These are phyloP conservation scores for Ciconia boyciana DNA, from an alignment of 2,113 vertebrate species.

Conservation along the genomic window DNA sequence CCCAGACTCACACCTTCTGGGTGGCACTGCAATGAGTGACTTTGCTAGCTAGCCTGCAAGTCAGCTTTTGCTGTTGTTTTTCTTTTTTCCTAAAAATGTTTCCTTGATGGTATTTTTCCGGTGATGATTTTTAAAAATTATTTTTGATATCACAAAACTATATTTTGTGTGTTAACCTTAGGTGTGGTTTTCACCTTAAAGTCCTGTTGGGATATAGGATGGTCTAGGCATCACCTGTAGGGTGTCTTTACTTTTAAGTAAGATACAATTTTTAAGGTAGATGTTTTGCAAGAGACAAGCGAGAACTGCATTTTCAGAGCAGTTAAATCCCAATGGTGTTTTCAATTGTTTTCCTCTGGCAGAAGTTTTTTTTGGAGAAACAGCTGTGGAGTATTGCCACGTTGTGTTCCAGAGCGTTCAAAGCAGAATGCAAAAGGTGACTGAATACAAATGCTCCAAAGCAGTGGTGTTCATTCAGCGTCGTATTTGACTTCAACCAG, in stretches of 20 bases:
- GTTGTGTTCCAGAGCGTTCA: rapidly evolving
- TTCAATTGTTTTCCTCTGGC: neutral
- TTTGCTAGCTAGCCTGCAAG: neutral
- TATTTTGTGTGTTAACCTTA: neutral
- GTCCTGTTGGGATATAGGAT: neutral
- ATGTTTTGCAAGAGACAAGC: neutral
- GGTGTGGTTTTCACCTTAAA: neutral
- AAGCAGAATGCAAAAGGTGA: neutral
- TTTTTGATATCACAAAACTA: neutral
- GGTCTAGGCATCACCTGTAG: neutral
- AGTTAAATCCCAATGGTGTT: neutral
- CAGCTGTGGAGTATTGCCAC: neutral
- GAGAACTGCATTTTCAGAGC: neutral
- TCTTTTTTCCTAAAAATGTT: neutral
- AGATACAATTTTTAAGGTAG: neutral
- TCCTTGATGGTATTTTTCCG: neutral
- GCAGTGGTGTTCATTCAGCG: neutral
- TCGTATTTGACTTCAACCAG: rapidly evolving
- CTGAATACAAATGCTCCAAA: neutral
- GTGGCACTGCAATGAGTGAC: neutral
- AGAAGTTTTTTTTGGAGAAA: neutral
- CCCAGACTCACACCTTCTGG: neutral
- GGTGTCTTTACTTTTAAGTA: neutral
- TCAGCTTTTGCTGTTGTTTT: neutral
- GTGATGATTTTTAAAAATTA: neutral